phyloP scores from a whole-genome alignment of 2,113 vertebrate species.

The Lagopus leucura region DNA sequence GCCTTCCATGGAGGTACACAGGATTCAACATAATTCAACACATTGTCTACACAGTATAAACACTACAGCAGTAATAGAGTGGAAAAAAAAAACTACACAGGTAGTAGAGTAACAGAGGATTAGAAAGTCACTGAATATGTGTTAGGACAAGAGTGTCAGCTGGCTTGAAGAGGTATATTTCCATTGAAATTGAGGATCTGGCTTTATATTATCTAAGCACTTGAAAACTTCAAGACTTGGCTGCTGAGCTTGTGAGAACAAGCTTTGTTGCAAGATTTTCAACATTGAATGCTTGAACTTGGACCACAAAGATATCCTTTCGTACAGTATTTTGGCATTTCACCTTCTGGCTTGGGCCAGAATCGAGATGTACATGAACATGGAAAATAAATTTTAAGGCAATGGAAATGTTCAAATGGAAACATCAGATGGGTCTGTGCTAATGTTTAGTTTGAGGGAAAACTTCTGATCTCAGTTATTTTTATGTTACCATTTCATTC shows the following conservation, averaged over 20 bases:
- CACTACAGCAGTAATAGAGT: background rate
- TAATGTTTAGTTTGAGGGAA: conserved; percentile 60
- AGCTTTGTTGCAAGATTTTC: conserved; percentile 53
- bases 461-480: conserved; percentile 62
- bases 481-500: conserved; percentile 58
- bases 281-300: conserved; percentile 37
- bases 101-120: background rate
- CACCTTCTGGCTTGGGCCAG: conserved; percentile 31
- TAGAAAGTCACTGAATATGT: background rate
- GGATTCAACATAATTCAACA: background rate
- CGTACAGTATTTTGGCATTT: conserved; percentile 55
- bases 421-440: conserved; percentile 30
- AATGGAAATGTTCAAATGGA: conserved; percentile 66
- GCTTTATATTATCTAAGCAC: conserved; percentile 21
- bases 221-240: conserved; percentile 55
- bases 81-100: background rate
- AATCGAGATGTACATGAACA: conserved; percentile 53
- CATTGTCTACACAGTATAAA: background rate
- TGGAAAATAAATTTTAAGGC: conserved; percentile 64
- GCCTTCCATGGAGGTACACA: background rate
- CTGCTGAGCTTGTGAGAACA: conserved; percentile 47
- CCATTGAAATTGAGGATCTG: conserved; percentile 41
- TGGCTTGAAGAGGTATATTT: conserved; percentile 5
- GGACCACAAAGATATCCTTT: conserved; percentile 58
- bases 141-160: background rate